A percentile compares a stretch with the other conserved stretches of the same genome.
Evolutionary conservation across 2,888 invertebrate species (phyloP).

Genomic region (Branchinecta sandiegonensis): DNA sequence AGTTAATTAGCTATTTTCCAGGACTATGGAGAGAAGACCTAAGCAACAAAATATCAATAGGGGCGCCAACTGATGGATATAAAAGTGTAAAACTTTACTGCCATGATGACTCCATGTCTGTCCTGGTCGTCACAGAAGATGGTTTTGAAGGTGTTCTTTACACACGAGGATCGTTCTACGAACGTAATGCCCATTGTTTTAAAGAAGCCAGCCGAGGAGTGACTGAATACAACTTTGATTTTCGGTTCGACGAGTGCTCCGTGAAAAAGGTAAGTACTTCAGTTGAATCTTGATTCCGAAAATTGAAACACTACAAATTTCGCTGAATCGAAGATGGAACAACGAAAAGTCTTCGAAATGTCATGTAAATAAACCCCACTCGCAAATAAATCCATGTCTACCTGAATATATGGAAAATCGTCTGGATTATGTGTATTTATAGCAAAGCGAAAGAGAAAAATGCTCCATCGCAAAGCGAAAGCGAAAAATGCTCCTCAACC

Average conservation of each 20-base stretch:
- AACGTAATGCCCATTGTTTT: slow-evolving; percentile 43
- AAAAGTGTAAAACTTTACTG: slow-evolving; percentile 44
- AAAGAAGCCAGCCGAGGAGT: slow-evolving; percentile 37
- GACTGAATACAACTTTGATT: slow-evolving; percentile 40
- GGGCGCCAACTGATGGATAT: slow-evolving; percentile 42
- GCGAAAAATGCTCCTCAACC: too few species aligned
- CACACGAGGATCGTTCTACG: slow-evolving; percentile 43
- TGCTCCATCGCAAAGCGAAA: too few species aligned
- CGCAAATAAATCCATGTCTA: too few species aligned
- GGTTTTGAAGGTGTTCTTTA: slow-evolving; percentile 48
- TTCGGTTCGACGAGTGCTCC: slow-evolving; percentile 43
- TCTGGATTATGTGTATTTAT: too few species aligned
- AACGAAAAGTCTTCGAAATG: too few species aligned
- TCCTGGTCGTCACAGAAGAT: slow-evolving; percentile 40
- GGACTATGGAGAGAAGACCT: slow-evolving; percentile 41
- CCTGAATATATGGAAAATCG: too few species aligned
- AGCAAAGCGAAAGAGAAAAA: too few species aligned
- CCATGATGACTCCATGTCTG: slow-evolving; percentile 43
- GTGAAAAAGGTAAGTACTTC: slow-evolving; percentile 36
- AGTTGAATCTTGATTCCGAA: too few species aligned
- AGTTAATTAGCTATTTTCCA: background rate
- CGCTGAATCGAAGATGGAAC: too few species aligned
- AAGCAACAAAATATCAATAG: slow-evolving; percentile 43
- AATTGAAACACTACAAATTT: too few species aligned
- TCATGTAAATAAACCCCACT: too few species aligned